phyloP scores from a whole-genome alignment of 2,113 vertebrate genomes.

The Ursus arctos region DNA sequence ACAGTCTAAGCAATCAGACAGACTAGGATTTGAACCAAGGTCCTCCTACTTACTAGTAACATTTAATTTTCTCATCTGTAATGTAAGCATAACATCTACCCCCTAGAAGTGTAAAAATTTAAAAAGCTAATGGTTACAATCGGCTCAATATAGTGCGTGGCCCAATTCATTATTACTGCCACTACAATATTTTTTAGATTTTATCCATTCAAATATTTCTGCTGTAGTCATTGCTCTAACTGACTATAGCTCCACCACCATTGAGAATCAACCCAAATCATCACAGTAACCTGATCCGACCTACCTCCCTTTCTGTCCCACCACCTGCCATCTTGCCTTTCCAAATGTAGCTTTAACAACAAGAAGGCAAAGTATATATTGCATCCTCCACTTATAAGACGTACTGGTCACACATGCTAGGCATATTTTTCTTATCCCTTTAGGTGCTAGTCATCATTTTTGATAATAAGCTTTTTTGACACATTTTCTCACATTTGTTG shows the following conservation, averaged over 20 bases:
- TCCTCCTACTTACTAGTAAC: neutral
- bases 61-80: constrained; percentile 8
- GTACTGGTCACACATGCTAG: neutral
- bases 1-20: neutral
- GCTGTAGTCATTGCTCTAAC: neutral
- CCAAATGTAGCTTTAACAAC: neutral
- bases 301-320: neutral
- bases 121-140: neutral
- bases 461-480: neutral
- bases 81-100: neutral
- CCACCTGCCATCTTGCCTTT: neutral
- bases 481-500: constrained; percentile 1
- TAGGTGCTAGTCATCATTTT: neutral
- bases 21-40: neutral
- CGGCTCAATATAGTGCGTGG: neutral
- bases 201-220: neutral
- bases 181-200: neutral
- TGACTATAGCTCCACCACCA: neutral
- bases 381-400: neutral
- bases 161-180: neutral
- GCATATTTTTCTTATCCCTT: neutral
- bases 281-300: neutral
- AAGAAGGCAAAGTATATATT: neutral
- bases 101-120: neutral
- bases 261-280: neutral